Evolutionary conservation across 2,113 vertebrate species (phyloP).

Genomic region (Ursus arctos): DNA sequence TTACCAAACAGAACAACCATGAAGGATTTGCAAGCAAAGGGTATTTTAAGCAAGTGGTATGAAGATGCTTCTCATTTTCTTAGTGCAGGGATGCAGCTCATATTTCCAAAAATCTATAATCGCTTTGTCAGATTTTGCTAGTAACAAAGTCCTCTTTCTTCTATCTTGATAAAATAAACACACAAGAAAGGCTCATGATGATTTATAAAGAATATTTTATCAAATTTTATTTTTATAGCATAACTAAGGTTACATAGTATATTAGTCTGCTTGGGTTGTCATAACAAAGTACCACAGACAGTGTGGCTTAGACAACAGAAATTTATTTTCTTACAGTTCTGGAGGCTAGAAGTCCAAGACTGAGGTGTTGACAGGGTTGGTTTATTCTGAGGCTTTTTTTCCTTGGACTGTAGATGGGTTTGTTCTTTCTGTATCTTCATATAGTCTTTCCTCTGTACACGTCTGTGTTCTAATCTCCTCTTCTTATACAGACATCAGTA

Average conservation of each 20-base stretch:
- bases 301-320: neutral
- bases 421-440: neutral
- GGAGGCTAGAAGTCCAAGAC: neutral
- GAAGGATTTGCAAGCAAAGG: neutral
- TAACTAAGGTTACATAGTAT: neutral
- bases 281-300: neutral
- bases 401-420: neutral
- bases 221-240: neutral
- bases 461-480: neutral
- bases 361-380: neutral
- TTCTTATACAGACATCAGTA: neutral
- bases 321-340: neutral
- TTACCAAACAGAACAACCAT: neutral
- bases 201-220: neutral
- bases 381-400: neutral
- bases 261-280: neutral
- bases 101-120: neutral
- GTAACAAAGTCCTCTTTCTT: neutral
- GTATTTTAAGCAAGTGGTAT: neutral
- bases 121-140: neutral
- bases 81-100: neutral
- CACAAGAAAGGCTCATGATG: neutral
- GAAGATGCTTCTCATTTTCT: neutral
- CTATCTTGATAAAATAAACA: neutral
- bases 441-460: neutral